Evolutionary conservation across 2,797 vertebrate genomes (phyloP).

Genomic region (Avahi laniger): DNA sequence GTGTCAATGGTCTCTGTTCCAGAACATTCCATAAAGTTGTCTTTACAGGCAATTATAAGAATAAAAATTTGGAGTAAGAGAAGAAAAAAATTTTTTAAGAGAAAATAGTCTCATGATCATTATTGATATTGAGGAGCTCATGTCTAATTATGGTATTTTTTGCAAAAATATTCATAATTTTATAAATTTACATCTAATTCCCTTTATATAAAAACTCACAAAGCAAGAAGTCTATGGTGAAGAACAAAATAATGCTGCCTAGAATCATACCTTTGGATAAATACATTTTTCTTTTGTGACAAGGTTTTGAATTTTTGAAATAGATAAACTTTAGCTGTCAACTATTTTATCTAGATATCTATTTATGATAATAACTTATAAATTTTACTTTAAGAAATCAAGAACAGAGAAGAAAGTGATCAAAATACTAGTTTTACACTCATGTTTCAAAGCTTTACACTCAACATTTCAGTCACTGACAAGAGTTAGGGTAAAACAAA

Average conservation of each 20-base stretch:
- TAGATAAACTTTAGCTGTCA: neutral
- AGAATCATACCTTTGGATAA: neutral
- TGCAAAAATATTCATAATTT: slow-evolving; percentile 32
- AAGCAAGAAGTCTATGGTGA: neutral
- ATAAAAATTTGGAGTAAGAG: slow-evolving; percentile 51
- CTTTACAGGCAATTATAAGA: slow-evolving; percentile 62
- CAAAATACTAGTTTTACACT: neutral
- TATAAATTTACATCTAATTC: slow-evolving; percentile 15
- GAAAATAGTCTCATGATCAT: slow-evolving; percentile 38
- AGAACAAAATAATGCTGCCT: neutral
- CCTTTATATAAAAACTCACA: neutral
- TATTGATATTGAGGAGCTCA: slow-evolving; percentile 56
- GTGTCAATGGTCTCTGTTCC: slow-evolving; percentile 68
- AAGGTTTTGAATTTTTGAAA: neutral
- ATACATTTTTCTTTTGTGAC: neutral
- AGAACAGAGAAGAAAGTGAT: slow-evolving; percentile 8
- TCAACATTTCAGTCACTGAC: neutral
- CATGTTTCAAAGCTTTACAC: neutral
- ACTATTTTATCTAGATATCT: slow-evolving; percentile 35
- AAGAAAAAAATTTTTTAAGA: neutral
- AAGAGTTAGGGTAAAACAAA: neutral
- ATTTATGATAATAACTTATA: neutral
- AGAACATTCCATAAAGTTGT: slow-evolving; percentile 72
- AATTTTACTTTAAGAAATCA: slow-evolving; percentile 9
- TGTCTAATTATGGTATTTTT: slow-evolving; percentile 39